Evolutionary conservation across 2,797 vertebrate genomes (phyloP), one percentile per base, ranked within the genome.

Genomic region (Gambusia yucatana): DNA sequence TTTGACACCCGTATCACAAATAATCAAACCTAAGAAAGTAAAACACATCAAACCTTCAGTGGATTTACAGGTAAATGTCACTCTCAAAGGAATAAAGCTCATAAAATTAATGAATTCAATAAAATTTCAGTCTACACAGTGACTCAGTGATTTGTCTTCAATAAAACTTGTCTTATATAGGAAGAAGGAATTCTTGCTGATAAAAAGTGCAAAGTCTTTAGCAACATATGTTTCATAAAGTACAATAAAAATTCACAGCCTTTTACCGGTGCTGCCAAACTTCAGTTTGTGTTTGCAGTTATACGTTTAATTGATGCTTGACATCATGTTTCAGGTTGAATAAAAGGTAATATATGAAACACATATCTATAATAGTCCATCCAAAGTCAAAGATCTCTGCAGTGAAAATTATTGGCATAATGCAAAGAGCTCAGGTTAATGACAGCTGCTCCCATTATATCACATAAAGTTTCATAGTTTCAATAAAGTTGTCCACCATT

Each of bases 351-450:
- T 79, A 79, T 76, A 82, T 88, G 80, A 79, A 87, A 76, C 74
- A 44, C 70, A 81, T 84, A 84, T 85, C 72, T 78, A 77, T 86
- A 79, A 86, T 28, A 85, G 80, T 86, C 78, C 48, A 74, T 77
- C 73, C 89, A 93, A 94, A 92, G 93, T 93, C 91, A 90, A 88
- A 82, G 85, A 78, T 79, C 80, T 55, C 59, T 77, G 80, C 88
- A 57, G 28, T 90, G 55, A 90, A 91, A 91, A 89, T 80, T 76
- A 86, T 52, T 78, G 83, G 82, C 89, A 72, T n/a, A 87, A 90
- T 90, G 86, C 88, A 84, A 85, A 92, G 87, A 92, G 83, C 80
- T 82, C 85, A 85, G 91, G 90, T 93, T 91, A 94, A 94, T 93
- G 82, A 86, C 78, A 82, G 83, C 84, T 80, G 74, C 82, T 74